Conservation (phyloP, 2,888 invertebrate species). For the Encarsia formosa region DNA sequence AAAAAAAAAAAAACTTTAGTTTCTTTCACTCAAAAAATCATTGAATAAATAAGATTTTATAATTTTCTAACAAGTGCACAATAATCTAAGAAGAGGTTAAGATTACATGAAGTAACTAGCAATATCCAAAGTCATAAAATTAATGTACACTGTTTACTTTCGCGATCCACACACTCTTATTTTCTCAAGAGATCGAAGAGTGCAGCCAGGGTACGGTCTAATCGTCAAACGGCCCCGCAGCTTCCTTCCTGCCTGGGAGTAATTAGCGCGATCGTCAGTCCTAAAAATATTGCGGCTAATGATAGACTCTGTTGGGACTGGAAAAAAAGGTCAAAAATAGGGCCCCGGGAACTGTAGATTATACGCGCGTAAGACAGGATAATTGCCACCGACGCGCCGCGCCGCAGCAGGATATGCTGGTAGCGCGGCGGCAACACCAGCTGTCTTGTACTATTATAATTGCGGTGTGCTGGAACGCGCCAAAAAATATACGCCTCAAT, state of each 20-base stretch:
- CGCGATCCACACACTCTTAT: too few species aligned
- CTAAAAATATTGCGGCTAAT: conserved; percentile 43
- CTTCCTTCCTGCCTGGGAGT: conserved; percentile 22
- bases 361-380: conserved; percentile 39
- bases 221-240: conserved; percentile 25
- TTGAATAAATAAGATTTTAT: too few species aligned
- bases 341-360: conserved; percentile 36
- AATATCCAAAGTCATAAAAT: too few species aligned
- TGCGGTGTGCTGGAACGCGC: conserved; percentile 30
- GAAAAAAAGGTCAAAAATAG: neutral
- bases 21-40: too few species aligned
- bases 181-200: conserved; percentile 12
- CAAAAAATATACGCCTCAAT: conserved; percentile 17
- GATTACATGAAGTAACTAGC: too few species aligned
- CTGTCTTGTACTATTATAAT: conserved; percentile 38
- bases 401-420: neutral
- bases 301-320: conserved; percentile 32
- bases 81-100: too few species aligned
- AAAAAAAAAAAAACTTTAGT: too few species aligned
- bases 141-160: too few species aligned
- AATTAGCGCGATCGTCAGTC: conserved; percentile 39
- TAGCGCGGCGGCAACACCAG: conserved; percentile 31
- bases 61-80: too few species aligned
- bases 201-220: conserved; percentile 19
- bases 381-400: conserved; percentile 36